Evolutionary conservation across 1,140 invertebrate species (phyloP), one percentile per base, ranked within the genome.

Genomic region (Glossosoma conforme): DNA sequence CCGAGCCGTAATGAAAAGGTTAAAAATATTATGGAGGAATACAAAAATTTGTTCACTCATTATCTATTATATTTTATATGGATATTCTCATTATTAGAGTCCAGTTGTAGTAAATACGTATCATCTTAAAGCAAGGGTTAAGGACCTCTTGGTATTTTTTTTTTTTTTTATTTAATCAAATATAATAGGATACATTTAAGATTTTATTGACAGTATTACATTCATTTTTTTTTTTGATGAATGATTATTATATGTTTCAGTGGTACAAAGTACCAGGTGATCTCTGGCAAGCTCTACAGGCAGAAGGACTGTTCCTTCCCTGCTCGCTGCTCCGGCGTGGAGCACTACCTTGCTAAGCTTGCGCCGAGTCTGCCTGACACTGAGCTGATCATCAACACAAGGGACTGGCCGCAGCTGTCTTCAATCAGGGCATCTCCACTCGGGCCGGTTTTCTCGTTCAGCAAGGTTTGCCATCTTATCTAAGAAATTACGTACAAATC

Each of bases 391-490:
- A 70, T 98, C 1, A 98, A 98, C 66, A 88, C 86, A 0, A 77
- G 90, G 52, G 94, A 98, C 68, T 97, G 90, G 84, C 94, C 95
- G 11, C 91, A 96, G 74, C 76, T 89, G 3, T 78, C 79, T 52
- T 77, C 72, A 58, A 67, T 77, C 47, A 84, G 79, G 71, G 75
- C 79, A 1, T 68, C 76, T 55, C 75, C 78, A 18, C 62, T 66
- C 56, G 62, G 54, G 25, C 94, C 94, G 15, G 77, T 97, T 18
- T 91, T 97, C 66, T 97, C 93, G 6, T 97, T 98, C 63, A 97
- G 93, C 68, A 97, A 96, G 80, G 87, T 89, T 64, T 65, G 33
- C 8, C 14, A 9, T 6, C 14, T 36, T 36, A 36, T 14, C 24
- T 28, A 8, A 28, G n/a, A 28, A 28, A 28, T 28, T 28, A 6